Percentiles rank a stretch among this genome's conserved stretches.
Evolutionary conservation across 2,888 invertebrate genomes (phyloP).

Genomic region (Orthosia gracilis): DNA sequence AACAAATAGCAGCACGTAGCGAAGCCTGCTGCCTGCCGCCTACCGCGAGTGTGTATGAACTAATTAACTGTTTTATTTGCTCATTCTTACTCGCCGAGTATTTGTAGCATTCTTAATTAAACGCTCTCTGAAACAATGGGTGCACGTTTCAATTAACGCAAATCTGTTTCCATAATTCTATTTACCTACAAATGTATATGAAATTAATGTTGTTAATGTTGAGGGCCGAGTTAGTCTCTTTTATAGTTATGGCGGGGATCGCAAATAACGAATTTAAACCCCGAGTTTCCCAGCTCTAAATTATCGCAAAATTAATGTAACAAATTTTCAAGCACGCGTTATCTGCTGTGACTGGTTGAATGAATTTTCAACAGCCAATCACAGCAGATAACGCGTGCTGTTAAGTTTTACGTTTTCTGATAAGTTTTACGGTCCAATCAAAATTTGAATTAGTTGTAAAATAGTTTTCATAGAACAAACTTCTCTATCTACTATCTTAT

Average conservation of each 20-base stretch:
- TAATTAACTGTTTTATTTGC: constrained; percentile 34
- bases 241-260: not conserved
- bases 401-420: too few species aligned
- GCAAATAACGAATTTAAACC: not conserved
- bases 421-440: not conserved
- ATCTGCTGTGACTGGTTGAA: too few species aligned
- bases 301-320: too few species aligned
- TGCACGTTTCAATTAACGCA: not conserved
- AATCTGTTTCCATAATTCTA: not conserved
- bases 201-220: not conserved
- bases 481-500: not conserved
- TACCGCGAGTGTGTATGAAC: not conserved
- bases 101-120: constrained; percentile 22
- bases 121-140: not conserved
- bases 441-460: not conserved
- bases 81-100: not conserved
- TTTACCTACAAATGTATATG: not conserved
- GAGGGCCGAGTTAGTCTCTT: too few species aligned
- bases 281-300: too few species aligned
- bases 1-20: constrained; percentile 6
- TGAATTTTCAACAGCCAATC: too few species aligned
- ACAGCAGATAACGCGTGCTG: too few species aligned
- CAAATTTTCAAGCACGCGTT: too few species aligned
- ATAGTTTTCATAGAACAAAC: constrained; percentile 10
- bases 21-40: not conserved